Evolutionary conservation across 1,140 invertebrate species (phyloP).

Genomic region (Dendrolimus kikuchii): DNA sequence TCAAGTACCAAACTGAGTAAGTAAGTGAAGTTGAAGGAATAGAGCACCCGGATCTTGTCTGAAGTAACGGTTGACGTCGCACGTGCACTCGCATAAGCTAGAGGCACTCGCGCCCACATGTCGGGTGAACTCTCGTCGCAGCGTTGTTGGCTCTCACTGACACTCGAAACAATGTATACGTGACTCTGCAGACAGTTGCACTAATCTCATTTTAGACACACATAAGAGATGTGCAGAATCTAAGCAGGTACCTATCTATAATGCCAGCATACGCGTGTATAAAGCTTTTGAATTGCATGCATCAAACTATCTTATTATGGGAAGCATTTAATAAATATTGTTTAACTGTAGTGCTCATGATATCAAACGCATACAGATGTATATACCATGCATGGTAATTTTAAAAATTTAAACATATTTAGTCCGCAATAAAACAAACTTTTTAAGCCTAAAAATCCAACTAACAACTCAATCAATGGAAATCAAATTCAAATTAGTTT

Average conservation of each 20-base stretch:
- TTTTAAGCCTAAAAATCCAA: too few relatives aligned
- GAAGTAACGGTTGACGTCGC: conserved; percentile 10
- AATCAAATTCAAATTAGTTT: too few relatives aligned
- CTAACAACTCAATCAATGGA: too few relatives aligned
- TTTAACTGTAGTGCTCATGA: too few relatives aligned
- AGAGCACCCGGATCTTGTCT: neutral
- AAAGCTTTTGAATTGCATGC: neutral
- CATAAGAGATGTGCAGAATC: conserved; percentile 17
- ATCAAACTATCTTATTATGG: too few relatives aligned
- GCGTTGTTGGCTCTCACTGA: conserved; percentile 21
- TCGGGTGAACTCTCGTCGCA: neutral
- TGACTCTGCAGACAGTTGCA: conserved; percentile 52
- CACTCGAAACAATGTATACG: conserved; percentile 46
- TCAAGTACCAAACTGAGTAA: too few relatives aligned
- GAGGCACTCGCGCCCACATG: conserved; percentile 10
- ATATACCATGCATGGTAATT: too few relatives aligned
- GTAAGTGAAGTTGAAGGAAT: neutral
- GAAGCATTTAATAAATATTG: too few relatives aligned
- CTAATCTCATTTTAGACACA: conserved; percentile 32
- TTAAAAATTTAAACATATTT: too few relatives aligned
- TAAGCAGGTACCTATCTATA: neutral
- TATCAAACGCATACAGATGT: too few relatives aligned
- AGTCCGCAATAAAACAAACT: too few relatives aligned
- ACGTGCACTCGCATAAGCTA: conserved; percentile 47
- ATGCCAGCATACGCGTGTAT: conserved; percentile 1